phyloP scores from a whole-genome alignment of 1,140 invertebrate species.

The Nebria ingens region DNA sequence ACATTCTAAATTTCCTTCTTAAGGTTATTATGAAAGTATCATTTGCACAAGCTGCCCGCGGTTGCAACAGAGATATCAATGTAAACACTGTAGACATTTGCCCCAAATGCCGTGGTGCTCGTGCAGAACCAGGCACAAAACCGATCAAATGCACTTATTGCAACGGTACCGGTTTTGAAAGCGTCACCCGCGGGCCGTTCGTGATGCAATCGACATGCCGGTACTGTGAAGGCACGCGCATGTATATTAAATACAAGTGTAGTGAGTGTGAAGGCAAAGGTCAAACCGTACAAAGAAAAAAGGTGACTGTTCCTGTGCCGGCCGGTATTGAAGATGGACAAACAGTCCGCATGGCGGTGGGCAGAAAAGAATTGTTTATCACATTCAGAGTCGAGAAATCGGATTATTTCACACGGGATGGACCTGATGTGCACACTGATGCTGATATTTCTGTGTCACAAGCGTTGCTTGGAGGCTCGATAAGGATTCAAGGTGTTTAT shows the following conservation, averaged over 20 bases:
- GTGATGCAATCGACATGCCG: constrained; percentile 95
- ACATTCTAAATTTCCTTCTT: constrained; percentile 13
- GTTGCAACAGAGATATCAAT: constrained; percentile 86
- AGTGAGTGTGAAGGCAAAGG: constrained; percentile 90
- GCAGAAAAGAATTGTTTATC: constrained; percentile 83
- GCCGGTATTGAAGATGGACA: constrained; percentile 94
- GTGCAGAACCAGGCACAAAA: constrained; percentile 82
- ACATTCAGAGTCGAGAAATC: constrained; percentile 88
- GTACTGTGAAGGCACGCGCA: constrained; percentile 78
- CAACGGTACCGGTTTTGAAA: constrained; percentile 96
- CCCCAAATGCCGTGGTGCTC: constrained; percentile 73
- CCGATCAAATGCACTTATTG: constrained; percentile 80
- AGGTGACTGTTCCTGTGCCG: constrained; percentile 89
- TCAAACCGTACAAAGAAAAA: constrained; percentile 77
- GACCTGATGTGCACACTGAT: constrained; percentile 88
- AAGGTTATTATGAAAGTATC: constrained; percentile 80
- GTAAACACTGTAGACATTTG: constrained; percentile 91
- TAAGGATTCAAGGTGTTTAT: constrained; percentile 87
- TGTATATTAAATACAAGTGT: constrained; percentile 87
- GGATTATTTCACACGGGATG: constrained; percentile 84
- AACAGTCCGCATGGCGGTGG: constrained; percentile 86
- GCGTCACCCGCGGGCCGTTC: constrained; percentile 84
- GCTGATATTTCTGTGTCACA: constrained; percentile 79
- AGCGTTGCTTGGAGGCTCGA: constrained; percentile 85
- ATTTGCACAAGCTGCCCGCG: constrained; percentile 92